A percentile compares a stretch with the other conserved stretches of the same genome.
Evolutionary conservation across 2,888 invertebrate genomes (phyloP).

Genomic region (Drosophila bunnanda): DNA sequence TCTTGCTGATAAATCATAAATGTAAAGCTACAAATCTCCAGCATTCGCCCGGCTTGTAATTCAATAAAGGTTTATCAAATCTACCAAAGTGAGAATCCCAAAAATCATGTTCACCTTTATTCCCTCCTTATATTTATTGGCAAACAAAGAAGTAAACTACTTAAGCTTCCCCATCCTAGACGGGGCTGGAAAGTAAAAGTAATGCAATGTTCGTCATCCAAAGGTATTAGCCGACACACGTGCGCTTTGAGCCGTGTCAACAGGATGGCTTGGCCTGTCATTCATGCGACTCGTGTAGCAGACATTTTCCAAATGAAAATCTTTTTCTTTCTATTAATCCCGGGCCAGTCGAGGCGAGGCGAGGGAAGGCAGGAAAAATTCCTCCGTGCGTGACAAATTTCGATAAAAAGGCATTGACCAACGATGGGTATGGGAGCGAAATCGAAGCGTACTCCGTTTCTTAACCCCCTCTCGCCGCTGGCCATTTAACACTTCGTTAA

Average conservation of each 20-base stretch:
- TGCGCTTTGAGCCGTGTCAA: conserved; percentile 31
- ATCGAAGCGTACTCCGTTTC: conserved; percentile 24
- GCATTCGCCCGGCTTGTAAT: not conserved
- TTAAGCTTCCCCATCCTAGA: conserved; percentile 25
- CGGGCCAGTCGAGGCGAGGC: conserved; percentile 17
- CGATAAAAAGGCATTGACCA: conserved; percentile 68
- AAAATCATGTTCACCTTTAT: conserved; percentile 22
- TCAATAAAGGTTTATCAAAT: conserved; percentile 51
- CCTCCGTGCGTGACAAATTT: conserved; percentile 78
- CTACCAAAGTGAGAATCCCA: conserved; percentile 11
- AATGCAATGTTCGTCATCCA: conserved; percentile 65
- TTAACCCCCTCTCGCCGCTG: conserved; percentile 15
- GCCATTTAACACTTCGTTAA: conserved; percentile 79
- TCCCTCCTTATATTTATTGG: conserved; percentile 22
- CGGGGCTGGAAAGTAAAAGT: conserved; percentile 67
- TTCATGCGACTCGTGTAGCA: conserved; percentile 81
- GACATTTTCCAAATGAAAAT: conserved; percentile 80
- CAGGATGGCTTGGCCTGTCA: conserved; percentile 63
- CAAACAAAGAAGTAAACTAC: conserved; percentile 43
- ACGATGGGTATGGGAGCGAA: conserved; percentile 9
- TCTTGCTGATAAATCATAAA: not conserved
- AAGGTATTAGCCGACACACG: conserved; percentile 67
- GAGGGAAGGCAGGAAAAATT: conserved; percentile 41
- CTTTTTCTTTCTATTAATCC: conserved; percentile 77
- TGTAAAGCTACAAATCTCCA: not conserved